Evolutionary conservation across 1,140 invertebrate genomes (phyloP), one percentile per base, ranked within the genome.

Genomic region (Triops longicaudatus): DNA sequence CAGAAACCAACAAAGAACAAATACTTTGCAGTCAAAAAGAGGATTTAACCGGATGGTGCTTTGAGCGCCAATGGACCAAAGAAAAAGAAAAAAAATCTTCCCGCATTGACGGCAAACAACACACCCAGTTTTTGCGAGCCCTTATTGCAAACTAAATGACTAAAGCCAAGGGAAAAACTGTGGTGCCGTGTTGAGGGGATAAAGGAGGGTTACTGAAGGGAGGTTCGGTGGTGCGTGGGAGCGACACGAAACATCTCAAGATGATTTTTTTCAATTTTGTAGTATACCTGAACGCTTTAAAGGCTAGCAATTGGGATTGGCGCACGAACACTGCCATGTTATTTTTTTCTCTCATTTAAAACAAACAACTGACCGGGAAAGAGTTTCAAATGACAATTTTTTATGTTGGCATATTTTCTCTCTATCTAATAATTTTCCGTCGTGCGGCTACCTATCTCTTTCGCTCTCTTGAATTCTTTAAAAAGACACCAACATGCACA

Each of bases 401-500:
- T 63, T 63, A n/a, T 63, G 50, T 63, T 63, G 50, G 50, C 50
- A 63, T 63, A n/a, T 63, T 50, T 63, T 63, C 14, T 2, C 17
- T 17, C 2, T 6, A 6, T 17, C 3, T 1, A n/a, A 12, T 6
- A 63, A 14, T 17, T 22, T 63, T 22, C 14, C 14, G 17, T n/a
- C 9, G 14, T 22, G 44, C 10, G 44, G 44, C 44, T 63, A 63
- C 14, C 44, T 9, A 63, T 14, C 1, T 22, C 14, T 22, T 17
- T 63, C 50, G 10, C 50, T 63, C 31, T 37, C 7, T 63, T 63
- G 17, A 63, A 63, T 63, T 63, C n/a, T 63, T 63, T 63, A 63
- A 63, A 63, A 63, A 63, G 50, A 63, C 50, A 63, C 50, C 50
- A 63, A 63, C 50, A 63, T 63, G 50, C 50, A 63, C 50, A 63